Conservation (phyloP, 2,113 vertebrate species). For the Mesembrinibis cayennensis region DNA sequence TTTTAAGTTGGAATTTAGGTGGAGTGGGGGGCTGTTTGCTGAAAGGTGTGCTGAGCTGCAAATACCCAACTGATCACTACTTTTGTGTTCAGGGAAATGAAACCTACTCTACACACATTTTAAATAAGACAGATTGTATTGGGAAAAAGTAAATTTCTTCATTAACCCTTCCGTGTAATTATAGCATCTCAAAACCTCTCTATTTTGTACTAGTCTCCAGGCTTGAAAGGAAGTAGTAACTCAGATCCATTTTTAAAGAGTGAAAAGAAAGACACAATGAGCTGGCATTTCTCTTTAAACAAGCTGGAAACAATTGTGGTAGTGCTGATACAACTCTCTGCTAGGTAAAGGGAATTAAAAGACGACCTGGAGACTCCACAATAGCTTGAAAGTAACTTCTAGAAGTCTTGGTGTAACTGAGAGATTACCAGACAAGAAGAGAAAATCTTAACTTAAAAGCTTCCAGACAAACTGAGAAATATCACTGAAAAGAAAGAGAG, state of each 20-base stretch:
- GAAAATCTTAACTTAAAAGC: background rate
- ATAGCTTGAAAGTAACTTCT: background rate
- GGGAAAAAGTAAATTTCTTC: background rate
- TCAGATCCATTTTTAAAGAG: background rate
- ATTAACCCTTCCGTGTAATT: background rate
- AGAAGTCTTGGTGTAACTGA: background rate
- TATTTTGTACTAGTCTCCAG: background rate
- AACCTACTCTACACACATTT: background rate
- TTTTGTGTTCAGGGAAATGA: background rate
- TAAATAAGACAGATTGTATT: background rate
- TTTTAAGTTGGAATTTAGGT: background rate
- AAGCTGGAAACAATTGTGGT: background rate
- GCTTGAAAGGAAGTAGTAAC: background rate
- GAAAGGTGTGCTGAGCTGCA: background rate
- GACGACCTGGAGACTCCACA: background rate
- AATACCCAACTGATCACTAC: background rate
- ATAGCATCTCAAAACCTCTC: background rate
- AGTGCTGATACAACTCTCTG: background rate
- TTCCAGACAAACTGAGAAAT: background rate
- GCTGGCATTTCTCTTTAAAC: background rate
- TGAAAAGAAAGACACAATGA: background rate
- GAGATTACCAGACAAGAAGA: background rate
- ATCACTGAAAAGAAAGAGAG: background rate
- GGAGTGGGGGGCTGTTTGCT: background rate
- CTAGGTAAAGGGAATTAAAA: background rate